Base-by-base conservation (phyloP, 2,888 invertebrate genomes). In the Xestia ashworthii region DNA sequence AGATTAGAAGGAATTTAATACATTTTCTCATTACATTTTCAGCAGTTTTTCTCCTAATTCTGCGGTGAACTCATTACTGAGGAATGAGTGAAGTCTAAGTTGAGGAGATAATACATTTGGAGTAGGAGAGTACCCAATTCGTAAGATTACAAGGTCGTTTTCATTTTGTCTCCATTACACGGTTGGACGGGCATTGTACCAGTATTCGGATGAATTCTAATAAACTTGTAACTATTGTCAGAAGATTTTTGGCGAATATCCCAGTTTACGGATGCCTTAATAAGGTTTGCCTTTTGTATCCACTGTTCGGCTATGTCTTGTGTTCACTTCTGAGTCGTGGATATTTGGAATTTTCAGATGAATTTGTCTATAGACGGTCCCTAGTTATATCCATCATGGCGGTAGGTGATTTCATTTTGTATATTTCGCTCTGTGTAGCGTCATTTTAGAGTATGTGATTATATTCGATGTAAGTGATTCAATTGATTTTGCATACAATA, bases 1-100 rank as follows among this genome's bases (percentile, higher is more conserved):
- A 80, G 83, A 85, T 87, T 77, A 69, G 73, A 81, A 83, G 78
- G 83, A 87, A 81, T 87, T 87, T 89, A 89, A 85, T 89, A 89
- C 77, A 81, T 87, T 89, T 89, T 86, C 89, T 89, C 88, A 89
- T 88, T 89, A 86, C 84, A 80, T 88, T 89, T 88, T 88, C 82
- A 73, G 79, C 81, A 83, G 81, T 86, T 83, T 86, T 80, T 78
- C 84, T 83, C 83, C 83, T 86, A 86, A 89, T 89, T 87, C 80
- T 80, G 89, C 25, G 88, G 89, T 82, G 80, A 80, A 87, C 84
- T 89, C 89, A 89, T 89, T 89, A 89, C 86, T 66, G 71, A 64
- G 79, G 80, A 89, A 89, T 89, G 84, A 84, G 66, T 89, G 66
- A 85, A 86, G 80, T 83, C 81, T 82, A 83, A 83, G 79, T 83